Base-by-base conservation (phyloP, 1,140 invertebrate genomes). In the Drosophila ambigua region DNA sequence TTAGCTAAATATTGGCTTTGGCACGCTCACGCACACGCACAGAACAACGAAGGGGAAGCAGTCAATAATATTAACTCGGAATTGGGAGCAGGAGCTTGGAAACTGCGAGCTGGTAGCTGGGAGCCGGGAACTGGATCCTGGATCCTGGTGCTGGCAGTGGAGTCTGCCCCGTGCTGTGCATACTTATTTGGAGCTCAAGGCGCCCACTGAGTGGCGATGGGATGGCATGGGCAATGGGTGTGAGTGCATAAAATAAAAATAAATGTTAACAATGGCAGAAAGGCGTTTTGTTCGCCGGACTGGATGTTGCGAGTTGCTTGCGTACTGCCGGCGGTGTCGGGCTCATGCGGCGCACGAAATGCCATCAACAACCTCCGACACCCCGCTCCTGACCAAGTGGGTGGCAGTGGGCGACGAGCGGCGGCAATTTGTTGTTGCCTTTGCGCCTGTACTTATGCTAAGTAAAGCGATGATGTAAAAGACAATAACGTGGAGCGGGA, bases 1-100 rank as follows among this genome's bases (percentile, higher is more conserved):
- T 87, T 87, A 87, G 82, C 83, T 87, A 88, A 87, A 87, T 87
- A 87, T 87, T 87, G 83, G 83, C 81, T 85, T 85, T 85, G 77
- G 82, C 82, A 87, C 81, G 81, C 82, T 72, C 79, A 77, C 80
- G 61, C 79, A 62, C 63, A 68, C 60, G 63, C 64, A 57, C 59
- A 50, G 52, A 28, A 16, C 35, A 52, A 62, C 39, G 53, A 11
- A 43, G 23, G 16, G 16, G 41, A 13, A n/a, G 59, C 82, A 87
- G 83, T 87, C 82, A 87, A 87, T 87, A 87, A 88, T 87, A 87
- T 87, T 87, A 87, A 87, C 81, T 79, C 61, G 49, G 43, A 75
- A 52, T 52, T 71, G 67, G 81, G 68, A 76, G 60, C 24, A 16
- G 53, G 16, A 62, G 35, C 20, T 39, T 31, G 46, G 43, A 23